phyloP scores from a whole-genome alignment of 2,888 invertebrate species.

The Epicampocera succincta region DNA sequence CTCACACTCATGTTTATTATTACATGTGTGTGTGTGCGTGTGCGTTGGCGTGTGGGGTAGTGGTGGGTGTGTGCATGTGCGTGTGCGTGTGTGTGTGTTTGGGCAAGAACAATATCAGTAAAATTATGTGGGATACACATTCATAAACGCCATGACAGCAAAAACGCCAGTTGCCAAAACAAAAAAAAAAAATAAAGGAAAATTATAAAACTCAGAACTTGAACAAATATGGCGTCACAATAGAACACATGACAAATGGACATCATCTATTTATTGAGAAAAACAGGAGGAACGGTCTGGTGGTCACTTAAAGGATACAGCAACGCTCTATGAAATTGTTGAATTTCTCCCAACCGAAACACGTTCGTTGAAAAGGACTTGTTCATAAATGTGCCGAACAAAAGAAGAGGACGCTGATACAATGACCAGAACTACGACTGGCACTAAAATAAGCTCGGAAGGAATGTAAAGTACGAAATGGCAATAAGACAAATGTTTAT shows the following conservation, averaged over 20 bases:
- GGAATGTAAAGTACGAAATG: slow-evolving; percentile 54
- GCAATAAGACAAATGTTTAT: slow-evolving; percentile 70
- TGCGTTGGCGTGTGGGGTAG: background rate
- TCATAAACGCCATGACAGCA: slow-evolving; percentile 68
- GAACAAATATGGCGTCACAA: slow-evolving; percentile 69
- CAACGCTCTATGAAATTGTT: slow-evolving; percentile 44
- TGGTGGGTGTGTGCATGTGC: background rate
- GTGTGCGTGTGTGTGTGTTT: background rate
- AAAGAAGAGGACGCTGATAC: slow-evolving; percentile 10
- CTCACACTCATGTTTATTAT: background rate
- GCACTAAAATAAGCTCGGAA: slow-evolving; percentile 9
- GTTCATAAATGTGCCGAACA: slow-evolving; percentile 17
- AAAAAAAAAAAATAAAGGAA: slow-evolving; percentile 2
- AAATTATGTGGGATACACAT: slow-evolving; percentile 62
- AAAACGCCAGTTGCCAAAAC: slow-evolving; percentile 13
- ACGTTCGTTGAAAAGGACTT: slow-evolving; percentile 6
- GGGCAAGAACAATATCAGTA: slow-evolving; percentile 45
- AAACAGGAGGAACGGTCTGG: slow-evolving; percentile 1
- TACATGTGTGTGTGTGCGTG: background rate
- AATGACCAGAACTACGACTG: background rate
- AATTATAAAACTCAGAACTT: slow-evolving; percentile 51
- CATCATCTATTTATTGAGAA: slow-evolving; percentile 62
- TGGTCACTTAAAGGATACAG: slow-evolving; percentile 48
- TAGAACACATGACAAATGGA: slow-evolving; percentile 68
- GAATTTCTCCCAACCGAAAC: slow-evolving; percentile 1